Evolutionary conservation across 2,888 invertebrate genomes (phyloP).

Genomic region (Leptura quadrifasciata): DNA sequence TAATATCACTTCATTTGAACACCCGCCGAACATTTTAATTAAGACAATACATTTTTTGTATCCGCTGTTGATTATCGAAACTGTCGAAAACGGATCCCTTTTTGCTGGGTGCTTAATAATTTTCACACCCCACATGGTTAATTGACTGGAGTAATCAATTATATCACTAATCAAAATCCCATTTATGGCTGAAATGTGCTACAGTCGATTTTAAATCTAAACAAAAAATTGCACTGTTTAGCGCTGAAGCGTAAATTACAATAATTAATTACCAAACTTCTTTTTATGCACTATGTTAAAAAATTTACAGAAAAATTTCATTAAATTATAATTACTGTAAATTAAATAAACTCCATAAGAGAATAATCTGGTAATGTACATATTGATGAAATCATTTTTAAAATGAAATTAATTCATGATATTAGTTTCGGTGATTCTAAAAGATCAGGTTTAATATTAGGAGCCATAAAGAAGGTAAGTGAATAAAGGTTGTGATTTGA

Average conservation of each 20-base stretch:
- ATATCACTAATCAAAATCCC: constrained; percentile 35
- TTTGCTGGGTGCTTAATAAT: constrained; percentile 33
- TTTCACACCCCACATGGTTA: constrained; percentile 30
- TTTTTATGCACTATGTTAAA: not conserved
- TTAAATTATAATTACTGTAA: no score
- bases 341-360: no score
- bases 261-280: constrained; percentile 12
- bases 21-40: constrained; percentile 18
- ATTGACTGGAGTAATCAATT: constrained; percentile 39
- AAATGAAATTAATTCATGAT: no score
- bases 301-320: not conserved
- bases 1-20: not conserved
- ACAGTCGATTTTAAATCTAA: constrained; percentile 30
- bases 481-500: no score
- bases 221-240: constrained; percentile 20
- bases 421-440: no score
- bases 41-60: constrained; percentile 24
- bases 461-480: no score
- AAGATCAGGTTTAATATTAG: no score
- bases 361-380: no score
- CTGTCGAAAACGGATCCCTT: constrained; percentile 31
- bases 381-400: no score
- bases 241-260: constrained; percentile 8
- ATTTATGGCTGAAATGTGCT: constrained; percentile 23
- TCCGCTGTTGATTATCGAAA: constrained; percentile 30